Conservation (phyloP, 2,888 invertebrate species). For the Trimorus sp. region DNA sequence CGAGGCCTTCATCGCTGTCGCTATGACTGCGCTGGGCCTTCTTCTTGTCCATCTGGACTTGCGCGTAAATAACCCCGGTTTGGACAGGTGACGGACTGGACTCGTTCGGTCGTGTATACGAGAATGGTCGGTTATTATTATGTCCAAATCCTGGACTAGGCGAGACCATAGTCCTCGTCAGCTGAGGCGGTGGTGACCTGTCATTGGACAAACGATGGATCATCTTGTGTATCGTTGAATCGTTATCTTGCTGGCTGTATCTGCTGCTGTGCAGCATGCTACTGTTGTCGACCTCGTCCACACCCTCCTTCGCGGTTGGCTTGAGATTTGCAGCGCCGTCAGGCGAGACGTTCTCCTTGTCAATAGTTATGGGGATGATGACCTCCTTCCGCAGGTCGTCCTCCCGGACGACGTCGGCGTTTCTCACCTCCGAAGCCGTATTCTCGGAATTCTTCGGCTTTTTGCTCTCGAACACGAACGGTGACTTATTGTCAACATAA, state of each 20-base stretch:
- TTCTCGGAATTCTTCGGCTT: conserved; percentile 70
- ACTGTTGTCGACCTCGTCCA: conserved; percentile 71
- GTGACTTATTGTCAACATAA: conserved; percentile 82
- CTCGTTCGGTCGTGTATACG: conserved; percentile 87
- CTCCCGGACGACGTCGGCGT: conserved; percentile 8
- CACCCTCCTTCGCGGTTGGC: conserved; percentile 64
- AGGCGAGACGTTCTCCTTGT: conserved; percentile 55
- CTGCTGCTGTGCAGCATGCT: conserved; percentile 79
- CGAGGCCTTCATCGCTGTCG: conserved; percentile 91
- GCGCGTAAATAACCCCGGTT: conserved; percentile 89
- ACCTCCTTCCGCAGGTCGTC: conserved; percentile 55
- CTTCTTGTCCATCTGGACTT: conserved; percentile 84
- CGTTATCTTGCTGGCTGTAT: conserved; percentile 74
- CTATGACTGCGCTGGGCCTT: conserved; percentile 84
- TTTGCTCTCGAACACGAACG: conserved; percentile 75
- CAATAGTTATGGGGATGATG: conserved; percentile 55
- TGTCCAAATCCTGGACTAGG: conserved; percentile 85
- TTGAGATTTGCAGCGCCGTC: conserved; percentile 41
- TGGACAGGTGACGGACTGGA: conserved; percentile 80
- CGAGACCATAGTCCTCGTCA: conserved; percentile 84
- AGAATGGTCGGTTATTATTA: conserved; percentile 91
- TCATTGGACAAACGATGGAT: conserved; percentile 89
- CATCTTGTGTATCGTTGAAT: conserved; percentile 88
- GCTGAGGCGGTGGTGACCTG: conserved; percentile 86
- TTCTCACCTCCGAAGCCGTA: conserved; percentile 21